Evolutionary conservation across 2,113 vertebrate species (phyloP).

Genomic region (Thermophis baileyi): DNA sequence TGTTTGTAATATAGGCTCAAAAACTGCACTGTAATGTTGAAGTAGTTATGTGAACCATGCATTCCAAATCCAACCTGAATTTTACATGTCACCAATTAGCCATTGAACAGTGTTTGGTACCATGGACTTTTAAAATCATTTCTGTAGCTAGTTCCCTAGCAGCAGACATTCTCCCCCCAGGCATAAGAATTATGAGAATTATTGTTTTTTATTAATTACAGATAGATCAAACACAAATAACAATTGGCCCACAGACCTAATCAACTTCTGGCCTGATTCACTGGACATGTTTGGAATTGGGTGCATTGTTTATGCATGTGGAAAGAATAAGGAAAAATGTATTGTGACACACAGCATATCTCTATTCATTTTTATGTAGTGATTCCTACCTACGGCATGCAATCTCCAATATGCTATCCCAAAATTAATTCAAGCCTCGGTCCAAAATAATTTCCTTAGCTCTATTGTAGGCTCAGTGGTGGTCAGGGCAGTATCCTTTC

Average conservation of each 20-base stretch:
- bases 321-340: not conserved
- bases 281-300: not conserved
- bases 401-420: not conserved
- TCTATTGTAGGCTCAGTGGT: not conserved
- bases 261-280: not conserved
- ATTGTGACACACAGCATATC: not conserved
- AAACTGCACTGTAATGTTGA: not conserved
- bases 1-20: not conserved
- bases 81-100: not conserved
- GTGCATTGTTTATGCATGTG: not conserved
- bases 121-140: not conserved
- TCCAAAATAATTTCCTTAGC: not conserved
- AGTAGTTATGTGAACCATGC: not conserved
- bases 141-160: not conserved
- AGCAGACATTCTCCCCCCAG: not conserved
- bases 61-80: not conserved
- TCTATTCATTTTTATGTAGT: not conserved
- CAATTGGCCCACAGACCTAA: not conserved
- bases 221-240: not conserved
- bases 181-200: not conserved
- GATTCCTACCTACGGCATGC: not conserved
- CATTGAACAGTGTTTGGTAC: not conserved
- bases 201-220: not conserved
- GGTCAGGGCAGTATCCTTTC: not conserved
- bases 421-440: not conserved